Evolutionary conservation across 2,888 invertebrate species (phyloP).

Genomic region (Netelia inedita): DNA sequence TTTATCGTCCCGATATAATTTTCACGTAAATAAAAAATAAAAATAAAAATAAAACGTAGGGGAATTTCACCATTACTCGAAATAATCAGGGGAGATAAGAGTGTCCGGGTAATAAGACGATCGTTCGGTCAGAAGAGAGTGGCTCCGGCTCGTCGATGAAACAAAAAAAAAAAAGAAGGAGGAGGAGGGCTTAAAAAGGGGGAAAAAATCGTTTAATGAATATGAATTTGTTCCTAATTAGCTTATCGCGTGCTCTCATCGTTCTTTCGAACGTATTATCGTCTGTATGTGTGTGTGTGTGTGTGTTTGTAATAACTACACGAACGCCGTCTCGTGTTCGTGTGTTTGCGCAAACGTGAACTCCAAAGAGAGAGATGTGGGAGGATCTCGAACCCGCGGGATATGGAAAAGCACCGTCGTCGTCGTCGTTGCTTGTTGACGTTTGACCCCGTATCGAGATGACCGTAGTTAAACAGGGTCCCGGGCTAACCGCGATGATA

Average conservation of each 20-base stretch:
- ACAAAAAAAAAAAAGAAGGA: slow-evolving; percentile 3
- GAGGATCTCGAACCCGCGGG: slow-evolving; percentile 31
- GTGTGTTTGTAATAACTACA: slow-evolving; percentile 4
- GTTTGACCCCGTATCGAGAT: neutral
- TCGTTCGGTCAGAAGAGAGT: slow-evolving; percentile 11
- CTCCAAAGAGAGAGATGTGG: slow-evolving; percentile 16
- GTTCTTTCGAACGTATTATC: neutral
- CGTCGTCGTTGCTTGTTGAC: slow-evolving; percentile 15
- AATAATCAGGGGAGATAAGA: slow-evolving; percentile 41
- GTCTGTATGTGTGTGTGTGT: neutral
- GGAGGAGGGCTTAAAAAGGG: no score
- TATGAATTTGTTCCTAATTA: slow-evolving; percentile 56
- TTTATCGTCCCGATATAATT: slow-evolving; percentile 29
- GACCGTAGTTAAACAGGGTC: slow-evolving; percentile 31
- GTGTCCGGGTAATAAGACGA: slow-evolving; percentile 18
- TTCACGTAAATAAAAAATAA: neutral
- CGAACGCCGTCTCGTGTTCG: neutral
- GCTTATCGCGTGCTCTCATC: slow-evolving; percentile 60
- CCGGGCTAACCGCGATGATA: slow-evolving; percentile 42
- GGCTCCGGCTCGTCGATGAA: slow-evolving; percentile 15
- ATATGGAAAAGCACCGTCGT: slow-evolving; percentile 20
- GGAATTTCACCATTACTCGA: slow-evolving; percentile 26
- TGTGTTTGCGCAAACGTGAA: slow-evolving; percentile 24
- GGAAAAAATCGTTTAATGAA: slow-evolving; percentile 11
- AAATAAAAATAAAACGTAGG: neutral